Base-by-base conservation (phyloP, 2,797 vertebrate genomes). In the Trachops cirrhosus region DNA sequence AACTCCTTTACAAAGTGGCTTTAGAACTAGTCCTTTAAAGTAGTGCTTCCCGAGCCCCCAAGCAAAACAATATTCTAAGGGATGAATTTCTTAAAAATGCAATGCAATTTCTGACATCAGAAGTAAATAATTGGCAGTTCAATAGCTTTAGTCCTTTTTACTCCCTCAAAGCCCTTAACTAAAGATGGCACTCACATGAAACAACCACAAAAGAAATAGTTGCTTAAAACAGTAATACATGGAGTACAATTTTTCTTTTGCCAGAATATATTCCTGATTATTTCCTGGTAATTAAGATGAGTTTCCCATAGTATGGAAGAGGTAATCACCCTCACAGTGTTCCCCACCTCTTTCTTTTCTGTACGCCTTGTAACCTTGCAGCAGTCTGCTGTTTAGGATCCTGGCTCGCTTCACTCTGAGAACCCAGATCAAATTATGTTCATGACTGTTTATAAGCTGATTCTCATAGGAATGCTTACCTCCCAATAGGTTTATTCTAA, bases 21-120 rank as follows among this genome's bases (percentile, higher is more conserved):
- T 78, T 70, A 34, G 29, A 88, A 79, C 44, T 80, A 86, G 57
- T 89, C 68, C 71, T 86, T 97, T 86, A 86, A 91, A 91, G 67
- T 84, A 57, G 22, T 86, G 29, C 57, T 86, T 94, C 57, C 19
- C 2, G 89, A 89, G 19, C 74, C 92, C 89, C 37, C 75, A 67
- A 94, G 77, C n/a, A 9, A 96, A 96, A 83, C 86, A 88, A 32
- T 95, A 95, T 96, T 70, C 92, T 73, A 93, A 93, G 54, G 86
- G 92, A 93, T 83, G 52, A 91, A 86, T 94, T 79, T n/a, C 86
- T 94, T 96, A 83, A 93, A 95, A 96, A 95, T 90, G 77, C 64
- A 93, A 91, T 89, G 82, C 50, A 18, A 46, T 92, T 96, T 93
- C 93, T 79, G 87, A 78, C 22, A 83, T 54, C 3, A 0, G 10